Evolutionary conservation across 2,888 invertebrate genomes (phyloP), one percentile per base, ranked within the genome.

Genomic region (Fragum fragum): DNA sequence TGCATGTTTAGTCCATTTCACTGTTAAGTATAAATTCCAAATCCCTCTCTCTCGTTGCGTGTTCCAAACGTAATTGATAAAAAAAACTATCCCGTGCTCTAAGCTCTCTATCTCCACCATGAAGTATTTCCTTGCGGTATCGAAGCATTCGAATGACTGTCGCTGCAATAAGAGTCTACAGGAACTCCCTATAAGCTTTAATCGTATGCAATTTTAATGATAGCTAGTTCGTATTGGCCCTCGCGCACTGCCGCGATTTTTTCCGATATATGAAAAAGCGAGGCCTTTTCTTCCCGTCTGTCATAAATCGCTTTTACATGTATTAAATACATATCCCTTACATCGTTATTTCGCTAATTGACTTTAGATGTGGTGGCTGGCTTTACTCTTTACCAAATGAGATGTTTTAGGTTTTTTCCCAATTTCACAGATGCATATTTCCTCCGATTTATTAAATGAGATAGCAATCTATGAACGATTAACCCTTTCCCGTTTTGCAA

Each of bases 11-110:
- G n/a, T 47, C 47, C 47, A 14, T 47, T 47, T n/a, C 14, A 14
- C 47, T 14, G n/a, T 5, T 14, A 47, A 14, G 3, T 18, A 47
- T 47, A 47, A 47, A 5, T 47, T 47, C 47, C 47, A 47, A 47
- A 18, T n/a, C n/a, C 47, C 47, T 5, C n/a, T 47, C n/a, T 47
- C 47, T n/a, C 47, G 16, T 47, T 47, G 47, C 47, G 14, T 47
- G 47, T 47, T 47, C 47, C 47, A 47, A 47, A 47, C 47, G 47
- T 47, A 47, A 47, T 47, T n/a, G 47, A n/a, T 47, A 47, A 47
- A 47, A n/a, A 39, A 47, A 47, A n/a, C 47, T 47, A 47, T 47
- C 47, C 47, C 7, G 14, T 47, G 47, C n/a, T 5, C 47, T 5
- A 47, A n/a, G 3, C n/a, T 18, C n/a, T 47, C 47, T n/a, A 47